phyloP scores from a whole-genome alignment of 1,140 invertebrate genomes.

The Homarus americanus region DNA sequence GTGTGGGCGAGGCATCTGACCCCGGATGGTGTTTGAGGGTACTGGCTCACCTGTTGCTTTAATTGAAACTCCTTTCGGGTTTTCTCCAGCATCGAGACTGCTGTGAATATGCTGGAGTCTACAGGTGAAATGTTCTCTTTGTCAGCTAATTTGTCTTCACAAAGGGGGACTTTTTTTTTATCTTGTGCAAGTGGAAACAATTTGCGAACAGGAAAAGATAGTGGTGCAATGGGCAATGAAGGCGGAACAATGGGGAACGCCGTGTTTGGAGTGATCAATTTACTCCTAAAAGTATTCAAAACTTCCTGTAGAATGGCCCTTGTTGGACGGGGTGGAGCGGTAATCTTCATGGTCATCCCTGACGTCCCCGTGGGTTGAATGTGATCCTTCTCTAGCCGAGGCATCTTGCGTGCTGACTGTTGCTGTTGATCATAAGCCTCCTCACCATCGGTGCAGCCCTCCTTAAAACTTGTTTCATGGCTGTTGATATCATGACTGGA shows the following conservation, averaged over 20 bases:
- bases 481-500: not conserved
- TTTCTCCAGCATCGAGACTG: not conserved
- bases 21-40: not conserved
- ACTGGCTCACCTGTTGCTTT: not conserved
- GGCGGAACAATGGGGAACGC: not conserved
- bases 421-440: not conserved
- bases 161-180: not conserved
- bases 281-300: slow-evolving; percentile 15
- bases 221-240: not conserved
- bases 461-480: not conserved
- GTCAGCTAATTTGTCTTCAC: not conserved
- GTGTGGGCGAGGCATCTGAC: not conserved
- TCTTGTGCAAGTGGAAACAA: not conserved
- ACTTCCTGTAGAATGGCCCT: slow-evolving; percentile 23
- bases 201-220: not conserved
- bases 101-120: not conserved
- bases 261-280: not conserved
- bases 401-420: not conserved
- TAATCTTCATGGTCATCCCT: not conserved
- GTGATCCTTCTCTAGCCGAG: not conserved
- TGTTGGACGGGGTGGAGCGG: not conserved
- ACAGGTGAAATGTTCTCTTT: slow-evolving; percentile 32
- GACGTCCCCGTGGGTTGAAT: not conserved
- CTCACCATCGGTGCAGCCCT: not conserved
- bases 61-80: not conserved